Base-by-base conservation (phyloP, 1,140 invertebrate species). In the Ips nitidus region DNA sequence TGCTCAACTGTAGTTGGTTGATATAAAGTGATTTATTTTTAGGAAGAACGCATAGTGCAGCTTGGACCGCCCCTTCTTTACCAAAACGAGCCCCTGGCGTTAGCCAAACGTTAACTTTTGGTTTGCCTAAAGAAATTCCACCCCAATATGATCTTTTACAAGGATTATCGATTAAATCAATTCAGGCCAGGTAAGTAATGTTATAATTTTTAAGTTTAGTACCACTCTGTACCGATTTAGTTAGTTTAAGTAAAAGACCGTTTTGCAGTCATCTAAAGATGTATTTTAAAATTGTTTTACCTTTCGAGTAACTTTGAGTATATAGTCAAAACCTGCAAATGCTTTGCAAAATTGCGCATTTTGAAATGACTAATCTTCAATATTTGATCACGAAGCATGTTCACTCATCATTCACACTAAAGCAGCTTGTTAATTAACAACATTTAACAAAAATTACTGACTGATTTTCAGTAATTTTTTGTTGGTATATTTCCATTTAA, bases 21-120 rank as follows among this genome's bases (percentile, higher is more conserved):
- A 53, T 53, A 55, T 52, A 6, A 55, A 37, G 52, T 55, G 87
- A 89, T 81, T 84, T 86, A 83, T 88, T 63, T 36, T 85, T 86
- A 40, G 88, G 88, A 53, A 78, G 87, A 64, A 87, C 84, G 41
- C 88, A 90, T 78, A 86, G 85, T 76, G 84, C 86, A 37, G 88
- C 87, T 2, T 90, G 88, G 87, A 88, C 87, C 37, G 82, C 86
- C 1, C 82, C 84, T 0, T 81, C 84, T 3, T 75, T 85, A 40
- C 82, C 82, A 2, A 76, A 75, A 40, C 76, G 83, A 65, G 75
- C 80, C 36, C 83, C 84, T 5, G 85, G 85, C 3, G 77, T 81
- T 3, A 82, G 83, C 3, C 76, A 81, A 45, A 55, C 41, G 2
- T 74, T 86, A 59, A 83, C 82, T 71, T 83, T 88, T 52, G 86